phyloP scores from a whole-genome alignment of 2,113 vertebrate genomes.

The Astur gentilis region DNA sequence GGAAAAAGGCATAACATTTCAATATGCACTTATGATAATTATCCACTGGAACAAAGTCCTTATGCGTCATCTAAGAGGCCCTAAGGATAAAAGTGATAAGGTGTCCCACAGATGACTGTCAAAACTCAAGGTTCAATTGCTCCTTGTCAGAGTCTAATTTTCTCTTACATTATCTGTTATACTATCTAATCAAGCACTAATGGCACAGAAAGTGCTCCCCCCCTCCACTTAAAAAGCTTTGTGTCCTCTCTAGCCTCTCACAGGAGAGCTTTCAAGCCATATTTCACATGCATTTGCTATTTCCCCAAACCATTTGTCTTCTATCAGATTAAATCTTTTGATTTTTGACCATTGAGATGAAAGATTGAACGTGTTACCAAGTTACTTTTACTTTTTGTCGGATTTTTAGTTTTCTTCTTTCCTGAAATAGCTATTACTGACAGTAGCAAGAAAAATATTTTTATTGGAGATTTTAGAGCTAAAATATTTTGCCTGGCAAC shows the following conservation, averaged over 20 bases:
- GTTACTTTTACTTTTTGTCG: neutral
- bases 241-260: constrained; percentile 55
- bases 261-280: constrained; percentile 57
- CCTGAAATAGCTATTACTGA: neutral
- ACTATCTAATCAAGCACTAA: constrained; percentile 60
- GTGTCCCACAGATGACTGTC: constrained; percentile 18
- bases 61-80: neutral
- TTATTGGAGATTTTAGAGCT: neutral
- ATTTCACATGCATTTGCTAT: constrained; percentile 40
- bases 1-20: constrained; percentile 30
- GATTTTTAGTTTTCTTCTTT: neutral
- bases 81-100: constrained; percentile 17
- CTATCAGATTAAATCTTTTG: constrained; percentile 45
- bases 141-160: constrained; percentile 58
- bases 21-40: constrained; percentile 16
- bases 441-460: neutral
- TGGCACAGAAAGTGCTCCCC: constrained; percentile 42
- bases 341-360: constrained; percentile 41
- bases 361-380: neutral
- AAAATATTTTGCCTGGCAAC: neutral
- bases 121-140: constrained; percentile 54
- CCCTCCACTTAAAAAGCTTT: constrained; percentile 45
- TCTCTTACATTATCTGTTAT: constrained; percentile 51
- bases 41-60: constrained; percentile 23
- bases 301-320: constrained; percentile 57